Evolutionary conservation across 2,797 vertebrate genomes (phyloP).

Genomic region (Pempheris klunzingeri): DNA sequence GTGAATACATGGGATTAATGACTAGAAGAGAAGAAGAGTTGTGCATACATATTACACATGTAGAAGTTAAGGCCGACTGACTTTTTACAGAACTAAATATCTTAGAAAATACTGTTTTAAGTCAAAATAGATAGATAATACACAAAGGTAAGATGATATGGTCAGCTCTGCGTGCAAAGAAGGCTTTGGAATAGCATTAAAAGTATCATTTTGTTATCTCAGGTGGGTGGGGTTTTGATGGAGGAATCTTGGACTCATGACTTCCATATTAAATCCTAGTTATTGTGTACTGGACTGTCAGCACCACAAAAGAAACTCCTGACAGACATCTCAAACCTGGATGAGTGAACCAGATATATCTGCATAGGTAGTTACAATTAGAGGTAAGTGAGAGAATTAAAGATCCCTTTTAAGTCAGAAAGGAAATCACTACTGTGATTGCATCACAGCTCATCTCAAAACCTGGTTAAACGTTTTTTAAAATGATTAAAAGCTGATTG

Average conservation of each 20-base stretch:
- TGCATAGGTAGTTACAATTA: neutral
- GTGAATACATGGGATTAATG: neutral
- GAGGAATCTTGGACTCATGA: constrained; percentile 11
- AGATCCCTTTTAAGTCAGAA: neutral
- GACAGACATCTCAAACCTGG: neutral
- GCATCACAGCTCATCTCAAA: neutral
- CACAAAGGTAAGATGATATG: no score
- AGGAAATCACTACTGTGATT: neutral
- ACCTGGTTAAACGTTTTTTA: no score
- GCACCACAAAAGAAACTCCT: neutral
- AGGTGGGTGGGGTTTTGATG: neutral
- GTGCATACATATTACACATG: neutral
- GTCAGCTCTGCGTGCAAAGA: no score
- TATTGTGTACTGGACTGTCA: neutral
- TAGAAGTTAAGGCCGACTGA: neutral
- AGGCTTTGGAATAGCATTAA: neutral
- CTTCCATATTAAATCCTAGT: neutral
- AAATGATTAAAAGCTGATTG: neutral
- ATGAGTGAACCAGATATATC: neutral
- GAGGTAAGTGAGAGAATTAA: neutral
- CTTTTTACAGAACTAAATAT: neutral
- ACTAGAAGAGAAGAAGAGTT: no score
- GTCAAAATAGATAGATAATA: no score
- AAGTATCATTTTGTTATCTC: neutral
- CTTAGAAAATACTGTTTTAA: neutral